phyloP scores from a whole-genome alignment of 2,113 vertebrate genomes.

The Cairina moschata region DNA sequence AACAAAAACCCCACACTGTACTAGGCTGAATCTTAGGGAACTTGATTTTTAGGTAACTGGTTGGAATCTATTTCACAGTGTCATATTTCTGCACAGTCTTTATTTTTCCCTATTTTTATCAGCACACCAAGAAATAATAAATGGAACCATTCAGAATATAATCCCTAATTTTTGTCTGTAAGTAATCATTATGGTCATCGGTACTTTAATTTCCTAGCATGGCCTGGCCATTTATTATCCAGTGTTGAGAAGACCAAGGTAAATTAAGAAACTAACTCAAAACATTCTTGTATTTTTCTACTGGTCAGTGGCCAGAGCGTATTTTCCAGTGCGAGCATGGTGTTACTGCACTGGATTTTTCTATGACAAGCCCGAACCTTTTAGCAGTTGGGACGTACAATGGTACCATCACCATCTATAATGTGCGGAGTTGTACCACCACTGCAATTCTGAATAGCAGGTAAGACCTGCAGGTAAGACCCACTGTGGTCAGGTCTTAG shows the following conservation, averaged over 20 bases:
- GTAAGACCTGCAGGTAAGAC: too few relatives aligned
- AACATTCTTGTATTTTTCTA: accelerated
- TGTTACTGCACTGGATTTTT: conserved; percentile 90
- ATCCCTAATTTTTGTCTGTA: not conserved
- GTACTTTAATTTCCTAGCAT: not conserved
- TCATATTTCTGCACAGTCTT: not conserved
- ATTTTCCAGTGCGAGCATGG: conserved; percentile 77
- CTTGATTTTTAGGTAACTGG: not conserved
- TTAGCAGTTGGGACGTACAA: conserved; percentile 85
- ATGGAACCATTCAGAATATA: accelerated
- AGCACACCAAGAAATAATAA: not conserved
- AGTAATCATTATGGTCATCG: not conserved
- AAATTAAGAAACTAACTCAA: not conserved
- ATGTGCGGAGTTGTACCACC: conserved; percentile 55
- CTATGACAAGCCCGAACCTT: conserved; percentile 73
- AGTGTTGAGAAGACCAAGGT: accelerated
- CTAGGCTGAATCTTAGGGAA: not conserved
- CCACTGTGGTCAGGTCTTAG: not conserved
- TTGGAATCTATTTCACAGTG: not conserved
- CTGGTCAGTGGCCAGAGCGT: conserved; percentile 88
- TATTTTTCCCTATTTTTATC: not conserved
- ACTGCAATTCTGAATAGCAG: conserved; percentile 76
- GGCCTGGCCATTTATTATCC: not conserved
- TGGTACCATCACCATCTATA: conserved; percentile 81
- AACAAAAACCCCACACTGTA: not conserved